phyloP scores from a whole-genome alignment of 2,797 vertebrate species.

The Smutsia gigantea region DNA sequence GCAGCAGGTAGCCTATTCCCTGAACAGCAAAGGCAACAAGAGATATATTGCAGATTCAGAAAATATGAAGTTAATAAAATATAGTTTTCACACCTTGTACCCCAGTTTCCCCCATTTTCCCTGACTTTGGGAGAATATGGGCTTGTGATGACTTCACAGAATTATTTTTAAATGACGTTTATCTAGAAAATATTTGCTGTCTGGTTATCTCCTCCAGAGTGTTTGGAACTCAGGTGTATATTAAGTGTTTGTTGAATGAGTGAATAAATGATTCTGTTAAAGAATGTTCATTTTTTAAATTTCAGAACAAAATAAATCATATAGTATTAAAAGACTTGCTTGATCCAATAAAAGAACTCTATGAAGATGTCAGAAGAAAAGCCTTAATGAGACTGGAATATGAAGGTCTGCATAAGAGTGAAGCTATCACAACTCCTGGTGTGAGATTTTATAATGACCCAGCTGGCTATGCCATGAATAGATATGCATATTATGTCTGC shows the following conservation, averaged over 20 bases:
- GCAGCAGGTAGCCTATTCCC: background rate
- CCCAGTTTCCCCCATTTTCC: background rate
- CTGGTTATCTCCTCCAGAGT: background rate
- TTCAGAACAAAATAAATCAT: conserved; percentile 99
- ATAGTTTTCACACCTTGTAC: background rate
- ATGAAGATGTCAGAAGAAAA: conserved; percentile 98
- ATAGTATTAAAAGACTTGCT: conserved; percentile 97
- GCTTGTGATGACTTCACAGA: background rate
- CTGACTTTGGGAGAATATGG: background rate
- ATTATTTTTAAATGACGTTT: conserved; percentile 30
- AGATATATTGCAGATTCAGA: background rate
- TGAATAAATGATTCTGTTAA: conserved; percentile 44
- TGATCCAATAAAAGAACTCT: conserved; percentile 98
- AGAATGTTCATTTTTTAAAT: conserved; percentile 51
- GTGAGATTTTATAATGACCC: conserved; percentile 99
- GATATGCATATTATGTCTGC: conserved; percentile 99
- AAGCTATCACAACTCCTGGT: conserved; percentile 98
- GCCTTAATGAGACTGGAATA: conserved; percentile 99
- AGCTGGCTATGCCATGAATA: conserved; percentile 98
- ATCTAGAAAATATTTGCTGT: background rate
- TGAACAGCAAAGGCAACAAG: background rate
- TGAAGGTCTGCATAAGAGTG: conserved; percentile 98
- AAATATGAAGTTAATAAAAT: background rate
- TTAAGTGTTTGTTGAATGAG: conserved; percentile 27
- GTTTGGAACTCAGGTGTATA: background rate